Evolutionary conservation across 2,888 invertebrate species (phyloP).

Genomic region (Rhopalosiphum nymphaeae): DNA sequence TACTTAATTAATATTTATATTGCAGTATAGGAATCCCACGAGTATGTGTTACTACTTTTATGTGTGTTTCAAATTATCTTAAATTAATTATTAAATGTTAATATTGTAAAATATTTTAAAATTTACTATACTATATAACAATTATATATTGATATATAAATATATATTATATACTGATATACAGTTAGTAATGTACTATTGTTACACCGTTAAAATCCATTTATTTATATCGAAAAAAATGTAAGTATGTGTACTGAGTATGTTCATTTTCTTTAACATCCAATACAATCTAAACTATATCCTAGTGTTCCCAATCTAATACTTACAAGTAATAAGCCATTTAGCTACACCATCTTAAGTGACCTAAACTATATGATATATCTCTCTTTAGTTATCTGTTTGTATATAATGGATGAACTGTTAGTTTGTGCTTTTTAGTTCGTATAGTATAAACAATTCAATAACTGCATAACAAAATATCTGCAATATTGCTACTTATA

Average conservation of each 20-base stretch:
- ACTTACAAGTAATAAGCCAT: background rate
- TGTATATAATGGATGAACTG: background rate
- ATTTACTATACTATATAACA: constrained; percentile 18
- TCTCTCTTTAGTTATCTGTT: background rate
- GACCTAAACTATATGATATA: background rate
- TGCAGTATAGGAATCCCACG: background rate
- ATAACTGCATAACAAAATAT: background rate
- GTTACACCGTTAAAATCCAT: constrained; percentile 49
- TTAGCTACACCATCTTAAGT: background rate
- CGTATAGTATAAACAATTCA: background rate
- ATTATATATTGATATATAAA: constrained; percentile 16
- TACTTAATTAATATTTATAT: background rate
- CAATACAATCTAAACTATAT: background rate
- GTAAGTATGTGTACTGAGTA: background rate
- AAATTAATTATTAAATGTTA: constrained; percentile 46
- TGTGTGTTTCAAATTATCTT: constrained; percentile 24
- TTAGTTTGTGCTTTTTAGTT: background rate
- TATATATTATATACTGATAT: constrained; percentile 41
- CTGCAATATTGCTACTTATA: background rate
- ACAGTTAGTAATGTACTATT: constrained; percentile 44
- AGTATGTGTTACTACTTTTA: constrained; percentile 50
- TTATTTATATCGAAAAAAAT: constrained; percentile 51
- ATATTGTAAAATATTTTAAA: constrained; percentile 47
- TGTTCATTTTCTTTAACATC: background rate
- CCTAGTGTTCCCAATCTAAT: background rate